Base-by-base conservation (phyloP, 2,888 invertebrate genomes). In the Sycophila texana region DNA sequence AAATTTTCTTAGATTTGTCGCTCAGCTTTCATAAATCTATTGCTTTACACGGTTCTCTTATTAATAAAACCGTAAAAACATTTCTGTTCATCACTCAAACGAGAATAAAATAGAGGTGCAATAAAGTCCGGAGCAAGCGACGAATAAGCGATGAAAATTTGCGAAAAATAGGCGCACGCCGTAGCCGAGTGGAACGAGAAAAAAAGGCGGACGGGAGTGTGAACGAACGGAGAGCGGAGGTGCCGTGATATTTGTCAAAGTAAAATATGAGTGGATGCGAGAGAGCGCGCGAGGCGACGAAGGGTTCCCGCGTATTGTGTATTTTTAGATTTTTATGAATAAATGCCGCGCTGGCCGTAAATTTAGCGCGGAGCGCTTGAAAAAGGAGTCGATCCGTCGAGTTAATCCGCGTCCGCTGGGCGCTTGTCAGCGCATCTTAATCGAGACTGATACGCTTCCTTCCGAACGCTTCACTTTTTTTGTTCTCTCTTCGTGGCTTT, bases 251-350 rank as follows among this genome's bases (percentile, higher is more conserved):
- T 80, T 80, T 80, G 77, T 80, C 80, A 80, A 77, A 80, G 77
- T 77, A 80, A 77, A 80, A 80, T 77, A 80, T 77, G 74, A 71
- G 70, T 74, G 51, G 68, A 58, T 51, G 67, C 18, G 22, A 13
- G 14, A 18, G 18, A 13, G 18, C 18, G 18, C 20, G 20, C 68
- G 58, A 60, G 60, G 22, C 63, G 47, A 53, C 39, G 73, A 74
- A 74, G 78, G 74, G 74, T 74, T 74, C 47, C 47, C 30, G 13
- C 20, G 65, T 55, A 61, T 67, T 53, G 60, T 71, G 68, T 75
- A 79, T 79, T 75, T 79, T 79, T 79, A 75, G 79, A 74, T 80
- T 80, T 80, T 80, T 77, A 74, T 77, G 80, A 80, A 80, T 74
- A 80, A 80, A 80, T 77, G 73, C 72, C 73, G 77, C 65, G 68